These are phyloP conservation scores for Geotrupes spiniger DNA, from an alignment of 2,888 invertebrate species.

Conservation along the genomic window DNA sequence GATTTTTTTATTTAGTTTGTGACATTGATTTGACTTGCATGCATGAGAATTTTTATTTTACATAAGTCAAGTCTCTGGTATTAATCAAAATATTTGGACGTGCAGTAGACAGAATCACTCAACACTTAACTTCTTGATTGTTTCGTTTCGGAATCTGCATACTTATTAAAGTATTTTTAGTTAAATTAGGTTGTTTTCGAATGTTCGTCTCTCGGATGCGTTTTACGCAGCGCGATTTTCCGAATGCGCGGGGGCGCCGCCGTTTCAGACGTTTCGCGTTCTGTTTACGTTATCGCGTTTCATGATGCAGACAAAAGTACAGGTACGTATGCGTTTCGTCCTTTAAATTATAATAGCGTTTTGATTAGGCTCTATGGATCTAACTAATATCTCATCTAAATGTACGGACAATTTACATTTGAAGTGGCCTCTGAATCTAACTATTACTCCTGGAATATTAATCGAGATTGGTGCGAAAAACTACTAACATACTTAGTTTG, in stretches of 20 bases:
- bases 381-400: background rate
- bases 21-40: conserved; percentile 20
- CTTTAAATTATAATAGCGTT: background rate
- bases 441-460: no score
- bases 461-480: no score
- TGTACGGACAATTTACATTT: background rate
- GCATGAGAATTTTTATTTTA: conserved; percentile 19
- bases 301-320: background rate
- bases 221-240: no score
- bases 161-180: conserved; percentile 35
- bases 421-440: no score
- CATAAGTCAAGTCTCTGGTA: conserved; percentile 20
- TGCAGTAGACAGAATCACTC: conserved; percentile 41
- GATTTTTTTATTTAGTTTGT: conserved; percentile 9
- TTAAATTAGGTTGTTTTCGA: conserved; percentile 19
- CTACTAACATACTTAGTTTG: no score
- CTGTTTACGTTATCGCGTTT: no score
- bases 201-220: no score
- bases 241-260: no score
- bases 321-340: conserved; percentile 1
- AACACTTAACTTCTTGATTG: conserved; percentile 39
- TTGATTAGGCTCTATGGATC: background rate
- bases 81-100: conserved; percentile 45
- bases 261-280: no score
- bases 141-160: conserved; percentile 29